These are phyloP conservation scores for Diuraphis noxia DNA, from an alignment of 1,140 invertebrate genomes.

Conservation along the genomic window DNA sequence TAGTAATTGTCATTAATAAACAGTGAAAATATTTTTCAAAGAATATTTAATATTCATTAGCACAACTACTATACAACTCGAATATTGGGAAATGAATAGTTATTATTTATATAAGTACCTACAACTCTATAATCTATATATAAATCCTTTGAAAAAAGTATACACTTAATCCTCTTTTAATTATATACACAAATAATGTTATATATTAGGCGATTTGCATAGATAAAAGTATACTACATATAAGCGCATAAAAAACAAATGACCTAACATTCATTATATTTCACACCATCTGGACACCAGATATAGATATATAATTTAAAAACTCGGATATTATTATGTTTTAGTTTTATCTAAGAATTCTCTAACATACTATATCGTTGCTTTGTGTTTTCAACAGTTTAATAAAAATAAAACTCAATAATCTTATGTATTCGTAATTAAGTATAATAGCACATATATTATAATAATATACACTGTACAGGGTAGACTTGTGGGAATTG, in stretches of 20 bases:
- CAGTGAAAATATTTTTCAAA: neutral
- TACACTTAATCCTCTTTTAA: neutral
- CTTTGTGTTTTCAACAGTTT: neutral
- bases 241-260: neutral
- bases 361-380: neutral
- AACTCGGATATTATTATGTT: neutral
- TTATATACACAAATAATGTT: neutral
- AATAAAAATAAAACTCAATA: neutral
- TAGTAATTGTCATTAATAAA: neutral
- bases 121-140: neutral
- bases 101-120: neutral
- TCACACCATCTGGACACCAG: neutral
- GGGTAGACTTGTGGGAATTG: neutral
- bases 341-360: neutral
- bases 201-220: neutral
- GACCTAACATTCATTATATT: neutral
- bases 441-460: neutral
- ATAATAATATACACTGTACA: neutral
- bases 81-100: neutral
- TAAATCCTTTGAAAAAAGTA: neutral
- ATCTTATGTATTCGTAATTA: neutral
- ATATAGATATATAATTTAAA: neutral
- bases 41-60: neutral
- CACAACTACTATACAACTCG: neutral
- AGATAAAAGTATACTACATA: neutral